phyloP scores from a whole-genome alignment of 1,140 invertebrate species.

The Caenorhabditis briggsae region DNA sequence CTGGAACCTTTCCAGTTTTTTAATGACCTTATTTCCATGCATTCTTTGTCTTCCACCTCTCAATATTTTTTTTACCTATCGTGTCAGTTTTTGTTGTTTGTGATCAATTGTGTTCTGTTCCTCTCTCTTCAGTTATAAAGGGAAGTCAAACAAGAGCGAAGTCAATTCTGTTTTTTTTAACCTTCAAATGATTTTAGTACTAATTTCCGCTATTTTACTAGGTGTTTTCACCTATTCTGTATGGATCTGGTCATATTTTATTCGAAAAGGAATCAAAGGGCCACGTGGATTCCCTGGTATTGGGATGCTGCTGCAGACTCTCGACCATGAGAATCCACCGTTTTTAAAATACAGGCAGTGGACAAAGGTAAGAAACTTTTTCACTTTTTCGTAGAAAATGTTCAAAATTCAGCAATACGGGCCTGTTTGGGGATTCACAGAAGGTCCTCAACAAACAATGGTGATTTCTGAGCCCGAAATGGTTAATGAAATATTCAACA shows the following conservation, averaged over 20 bases:
- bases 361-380: constrained; percentile 2
- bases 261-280: constrained; percentile 15
- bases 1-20: neutral
- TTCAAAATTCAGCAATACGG: constrained; percentile 72
- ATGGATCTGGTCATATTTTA: constrained; percentile 46
- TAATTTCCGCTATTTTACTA: constrained; percentile 2
- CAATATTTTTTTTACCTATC: neutral
- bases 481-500: constrained; percentile 78
- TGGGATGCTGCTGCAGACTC: constrained; percentile 16
- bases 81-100: constrained; percentile 25
- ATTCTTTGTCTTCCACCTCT: neutral
- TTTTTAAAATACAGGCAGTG: constrained; percentile 2
- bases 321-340: constrained; percentile 32
- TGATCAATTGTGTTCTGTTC: constrained; percentile 31
- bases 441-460: constrained; percentile 75
- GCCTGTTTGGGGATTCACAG: constrained; percentile 76
- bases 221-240: constrained; percentile 10
- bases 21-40: neutral
- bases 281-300: constrained; percentile 33
- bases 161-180: neutral
- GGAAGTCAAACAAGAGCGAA: constrained; percentile 6
- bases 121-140: neutral
- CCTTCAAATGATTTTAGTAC: neutral
- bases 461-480: constrained; percentile 78
- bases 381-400: neutral